phyloP scores from a whole-genome alignment of 2,797 vertebrate genomes.

The Microtus agrestis region DNA sequence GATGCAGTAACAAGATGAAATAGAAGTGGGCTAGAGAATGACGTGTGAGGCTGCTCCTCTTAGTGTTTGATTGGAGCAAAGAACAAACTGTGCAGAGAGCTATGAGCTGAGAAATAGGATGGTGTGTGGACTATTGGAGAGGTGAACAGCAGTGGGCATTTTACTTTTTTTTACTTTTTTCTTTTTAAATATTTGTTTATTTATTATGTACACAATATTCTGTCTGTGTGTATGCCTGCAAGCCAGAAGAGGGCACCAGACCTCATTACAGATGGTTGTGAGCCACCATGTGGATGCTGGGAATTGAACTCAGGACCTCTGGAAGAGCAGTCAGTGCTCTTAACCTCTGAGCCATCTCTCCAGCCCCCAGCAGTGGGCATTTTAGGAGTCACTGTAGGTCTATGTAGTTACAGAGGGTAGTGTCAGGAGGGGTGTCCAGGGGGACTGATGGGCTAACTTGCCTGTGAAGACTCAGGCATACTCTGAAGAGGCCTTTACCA shows the following conservation, averaged over 20 bases:
- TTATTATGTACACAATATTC: too few relatives aligned
- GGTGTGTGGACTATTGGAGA: background rate
- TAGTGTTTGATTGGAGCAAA: background rate
- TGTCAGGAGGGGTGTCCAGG: background rate
- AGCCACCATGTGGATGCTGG: too few relatives aligned
- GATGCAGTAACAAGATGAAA: background rate
- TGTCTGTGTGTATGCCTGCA: too few relatives aligned
- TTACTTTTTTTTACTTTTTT: too few relatives aligned
- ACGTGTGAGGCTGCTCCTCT: background rate
- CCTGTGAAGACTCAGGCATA: background rate
- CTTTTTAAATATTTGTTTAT: too few relatives aligned
- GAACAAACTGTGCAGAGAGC: background rate
- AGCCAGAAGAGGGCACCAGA: too few relatives aligned
- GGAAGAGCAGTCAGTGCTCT: too few relatives aligned
- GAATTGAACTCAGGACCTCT: too few relatives aligned
- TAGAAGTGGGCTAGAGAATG: background rate
- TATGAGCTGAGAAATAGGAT: background rate
- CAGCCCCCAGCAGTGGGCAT: background rate
- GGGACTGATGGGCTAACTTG: too few relatives aligned
- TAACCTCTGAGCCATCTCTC: too few relatives aligned
- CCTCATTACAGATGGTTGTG: too few relatives aligned
- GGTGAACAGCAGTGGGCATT: background rate
- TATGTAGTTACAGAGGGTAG: background rate
- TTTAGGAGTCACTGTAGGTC: background rate
- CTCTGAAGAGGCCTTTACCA: background rate